These are phyloP conservation scores for Sula dactylatra DNA, from an alignment of 2,113 vertebrate genomes.

Conservation along the genomic window DNA sequence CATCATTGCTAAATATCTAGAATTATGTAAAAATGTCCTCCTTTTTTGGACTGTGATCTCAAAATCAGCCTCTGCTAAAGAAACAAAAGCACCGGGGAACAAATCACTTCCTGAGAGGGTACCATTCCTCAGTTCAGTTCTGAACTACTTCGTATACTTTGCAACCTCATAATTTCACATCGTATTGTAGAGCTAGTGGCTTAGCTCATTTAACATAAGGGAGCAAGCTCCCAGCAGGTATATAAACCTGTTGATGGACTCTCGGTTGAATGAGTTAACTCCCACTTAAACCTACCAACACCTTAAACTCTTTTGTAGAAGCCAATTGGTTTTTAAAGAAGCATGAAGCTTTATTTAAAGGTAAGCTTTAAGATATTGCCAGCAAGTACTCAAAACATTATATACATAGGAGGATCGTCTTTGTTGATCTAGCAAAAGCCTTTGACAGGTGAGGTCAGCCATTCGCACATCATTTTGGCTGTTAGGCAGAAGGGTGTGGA, in stretches of 20 bases:
- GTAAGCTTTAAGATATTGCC: background rate
- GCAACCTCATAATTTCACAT: background rate
- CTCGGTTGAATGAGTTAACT: background rate
- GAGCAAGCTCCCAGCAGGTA: background rate
- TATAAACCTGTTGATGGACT: background rate
- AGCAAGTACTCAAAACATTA: background rate
- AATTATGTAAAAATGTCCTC: background rate
- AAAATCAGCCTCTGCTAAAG: background rate
- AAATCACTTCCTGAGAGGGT: background rate
- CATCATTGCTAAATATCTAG: background rate
- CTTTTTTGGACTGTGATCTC: background rate
- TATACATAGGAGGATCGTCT: too few relatives aligned
- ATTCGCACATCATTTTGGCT: too few relatives aligned
- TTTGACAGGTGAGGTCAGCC: too few relatives aligned
- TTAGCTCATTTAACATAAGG: background rate
- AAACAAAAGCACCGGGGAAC: background rate
- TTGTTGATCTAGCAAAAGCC: too few relatives aligned
- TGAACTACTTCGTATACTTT: background rate
- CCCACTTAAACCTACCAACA: background rate
- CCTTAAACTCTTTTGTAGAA: background rate
- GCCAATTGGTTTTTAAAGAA: background rate
- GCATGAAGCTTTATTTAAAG: background rate
- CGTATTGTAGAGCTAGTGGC: background rate
- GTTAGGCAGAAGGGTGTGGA: too few relatives aligned
- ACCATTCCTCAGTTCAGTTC: background rate